A percentile compares a stretch with the other conserved stretches of the same genome.
These are phyloP conservation scores for Lota lota DNA, from an alignment of 2,113 vertebrate genomes.

Conservation along the genomic window DNA sequence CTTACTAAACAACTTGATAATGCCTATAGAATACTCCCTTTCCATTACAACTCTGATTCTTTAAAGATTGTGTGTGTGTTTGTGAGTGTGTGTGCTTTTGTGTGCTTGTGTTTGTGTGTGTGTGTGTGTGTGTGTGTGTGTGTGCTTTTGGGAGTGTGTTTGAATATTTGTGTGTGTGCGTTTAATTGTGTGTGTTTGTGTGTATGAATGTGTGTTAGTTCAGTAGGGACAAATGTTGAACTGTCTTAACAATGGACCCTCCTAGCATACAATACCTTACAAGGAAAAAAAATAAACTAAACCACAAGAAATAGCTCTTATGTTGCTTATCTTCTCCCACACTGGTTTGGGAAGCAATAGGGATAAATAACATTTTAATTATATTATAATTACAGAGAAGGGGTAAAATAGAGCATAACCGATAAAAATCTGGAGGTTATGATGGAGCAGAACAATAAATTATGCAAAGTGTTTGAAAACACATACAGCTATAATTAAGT, in stretches of 20 bases:
- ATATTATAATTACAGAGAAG: slow-evolving; percentile 67
- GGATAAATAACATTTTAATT: slow-evolving; percentile 64
- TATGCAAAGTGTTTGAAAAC: slow-evolving; percentile 80
- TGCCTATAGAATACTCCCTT: no score
- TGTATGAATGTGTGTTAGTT: neutral
- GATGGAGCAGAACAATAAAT: slow-evolving; percentile 76
- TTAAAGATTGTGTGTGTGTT: no score
- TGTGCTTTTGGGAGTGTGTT: no score
- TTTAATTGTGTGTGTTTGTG: neutral
- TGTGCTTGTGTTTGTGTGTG: no score
- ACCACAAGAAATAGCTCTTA: slow-evolving; percentile 52
- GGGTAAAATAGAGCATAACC: slow-evolving; percentile 55
- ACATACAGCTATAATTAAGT: slow-evolving; percentile 77
- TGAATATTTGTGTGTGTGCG: neutral
- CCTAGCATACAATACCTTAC: slow-evolving; percentile 60
- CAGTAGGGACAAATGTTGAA: neutral
- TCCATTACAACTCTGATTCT: no score
- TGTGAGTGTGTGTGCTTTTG: no score
- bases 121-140: no score
- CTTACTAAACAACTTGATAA: no score
- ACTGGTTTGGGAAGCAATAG: slow-evolving; percentile 68
- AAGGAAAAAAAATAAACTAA: slow-evolving; percentile 67
- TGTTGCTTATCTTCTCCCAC: slow-evolving; percentile 66
- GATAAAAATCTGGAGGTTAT: slow-evolving; percentile 78
- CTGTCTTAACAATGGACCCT: slow-evolving; percentile 62